phyloP scores from a whole-genome alignment of 2,888 invertebrate genomes.

The Masnerella sp. region DNA sequence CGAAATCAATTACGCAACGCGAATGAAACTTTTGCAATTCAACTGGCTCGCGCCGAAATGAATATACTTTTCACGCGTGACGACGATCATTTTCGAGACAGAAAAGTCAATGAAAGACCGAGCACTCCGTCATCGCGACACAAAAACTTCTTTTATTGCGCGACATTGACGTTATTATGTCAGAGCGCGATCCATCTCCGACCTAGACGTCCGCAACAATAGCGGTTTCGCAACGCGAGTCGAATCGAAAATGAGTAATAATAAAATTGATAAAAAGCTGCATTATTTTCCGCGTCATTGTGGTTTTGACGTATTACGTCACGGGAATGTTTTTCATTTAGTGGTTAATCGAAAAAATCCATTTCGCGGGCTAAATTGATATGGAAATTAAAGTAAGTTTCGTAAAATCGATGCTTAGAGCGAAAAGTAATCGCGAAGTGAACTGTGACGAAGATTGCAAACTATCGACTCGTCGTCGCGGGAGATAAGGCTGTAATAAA shows the following conservation, averaged over 20 bases:
- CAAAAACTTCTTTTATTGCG: conserved; percentile 74
- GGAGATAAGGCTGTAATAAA: conserved; percentile 70
- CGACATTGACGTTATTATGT: conserved; percentile 73
- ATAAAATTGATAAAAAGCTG: conserved; percentile 44
- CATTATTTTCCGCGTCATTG: conserved; percentile 28
- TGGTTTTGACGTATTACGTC: conserved; percentile 9
- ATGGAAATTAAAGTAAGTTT: too few relatives aligned
- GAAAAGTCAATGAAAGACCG: conserved; percentile 40
- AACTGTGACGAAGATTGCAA: conserved; percentile 61
- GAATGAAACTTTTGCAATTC: too few relatives aligned
- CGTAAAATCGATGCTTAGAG: background rate
- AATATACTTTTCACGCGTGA: background rate
- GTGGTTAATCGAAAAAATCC: too few relatives aligned
- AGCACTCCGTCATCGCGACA: conserved; percentile 72
- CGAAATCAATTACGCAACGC: too few relatives aligned
- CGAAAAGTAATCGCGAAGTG: conserved; percentile 8
- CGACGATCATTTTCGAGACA: conserved; percentile 13
- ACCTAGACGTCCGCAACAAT: conserved; percentile 68
- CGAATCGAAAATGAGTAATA: conserved; percentile 48
- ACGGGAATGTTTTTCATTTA: too few relatives aligned
- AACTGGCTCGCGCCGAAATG: background rate
- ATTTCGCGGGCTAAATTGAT: too few relatives aligned
- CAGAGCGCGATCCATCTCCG: conserved; percentile 74
- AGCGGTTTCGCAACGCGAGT: conserved; percentile 60
- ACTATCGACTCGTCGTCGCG: conserved; percentile 46